Evolutionary conservation across 2,888 invertebrate species (phyloP).

Genomic region (Trachelus iudaicus): DNA sequence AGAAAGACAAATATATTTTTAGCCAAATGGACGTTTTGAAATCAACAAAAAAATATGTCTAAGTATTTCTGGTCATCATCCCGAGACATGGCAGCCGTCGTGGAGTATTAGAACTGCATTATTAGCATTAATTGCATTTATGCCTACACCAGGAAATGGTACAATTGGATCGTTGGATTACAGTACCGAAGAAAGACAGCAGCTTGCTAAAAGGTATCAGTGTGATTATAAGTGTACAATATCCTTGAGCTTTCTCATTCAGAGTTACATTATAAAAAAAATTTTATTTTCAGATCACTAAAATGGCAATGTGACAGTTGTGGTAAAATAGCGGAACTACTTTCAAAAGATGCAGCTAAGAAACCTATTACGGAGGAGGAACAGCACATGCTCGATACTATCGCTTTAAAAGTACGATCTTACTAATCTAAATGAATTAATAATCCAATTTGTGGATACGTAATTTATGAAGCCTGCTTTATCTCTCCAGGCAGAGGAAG

Average conservation of each 20-base stretch:
- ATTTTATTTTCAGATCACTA: slow-evolving; percentile 66
- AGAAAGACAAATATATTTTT: slow-evolving; percentile 34
- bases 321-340: slow-evolving; percentile 70
- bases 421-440: background rate
- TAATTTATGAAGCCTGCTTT: slow-evolving; percentile 7
- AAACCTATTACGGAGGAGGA: slow-evolving; percentile 69
- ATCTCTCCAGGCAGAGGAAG: slow-evolving; percentile 50
- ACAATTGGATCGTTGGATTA: slow-evolving; percentile 94
- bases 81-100: slow-evolving; percentile 98
- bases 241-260: no score
- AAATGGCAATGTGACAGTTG: slow-evolving; percentile 75
- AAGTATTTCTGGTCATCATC: slow-evolving; percentile 95
- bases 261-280: no score
- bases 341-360: slow-evolving; percentile 63
- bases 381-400: slow-evolving; percentile 68
- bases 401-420: slow-evolving; percentile 67
- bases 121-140: slow-evolving; percentile 91
- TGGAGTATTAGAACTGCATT: slow-evolving; percentile 96
- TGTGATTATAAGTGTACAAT: no score
- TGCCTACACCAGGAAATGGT: slow-evolving; percentile 90
- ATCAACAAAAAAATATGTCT: slow-evolving; percentile 94
- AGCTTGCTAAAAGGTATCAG: slow-evolving; percentile 79
- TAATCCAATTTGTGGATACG: background rate
- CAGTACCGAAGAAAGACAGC: slow-evolving; percentile 82
- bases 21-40: slow-evolving; percentile 96